These are phyloP conservation scores for Cybosia mesomella DNA, from an alignment of 2,888 invertebrate genomes.

Conservation along the genomic window DNA sequence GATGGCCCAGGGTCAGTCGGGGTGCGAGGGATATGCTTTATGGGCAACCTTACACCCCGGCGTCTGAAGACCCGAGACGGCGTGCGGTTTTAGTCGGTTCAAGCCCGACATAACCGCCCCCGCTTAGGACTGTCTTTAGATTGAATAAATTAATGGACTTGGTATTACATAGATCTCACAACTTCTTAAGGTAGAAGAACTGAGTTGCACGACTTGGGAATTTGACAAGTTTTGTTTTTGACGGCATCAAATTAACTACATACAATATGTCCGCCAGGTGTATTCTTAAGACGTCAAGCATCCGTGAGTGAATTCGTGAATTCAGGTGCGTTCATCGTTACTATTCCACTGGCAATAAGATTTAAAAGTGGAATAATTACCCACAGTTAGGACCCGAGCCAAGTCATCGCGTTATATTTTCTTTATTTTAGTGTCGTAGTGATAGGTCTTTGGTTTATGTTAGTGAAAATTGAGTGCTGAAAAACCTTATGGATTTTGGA, in stretches of 20 bases:
- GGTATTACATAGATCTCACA: no score
- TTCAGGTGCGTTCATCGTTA: conserved; percentile 52
- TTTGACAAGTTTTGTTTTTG: no score
- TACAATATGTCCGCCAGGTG: conserved; percentile 27
- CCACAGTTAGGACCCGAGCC: conserved; percentile 57
- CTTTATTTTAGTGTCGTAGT: conserved; percentile 31
- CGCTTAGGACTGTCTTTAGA: no score
- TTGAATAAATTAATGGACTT: no score
- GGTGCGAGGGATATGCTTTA: no score
- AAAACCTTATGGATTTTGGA: conserved; percentile 10
- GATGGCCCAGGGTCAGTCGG: no score
- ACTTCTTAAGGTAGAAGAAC: no score
- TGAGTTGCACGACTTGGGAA: no score
- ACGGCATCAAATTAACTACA: conserved; percentile 21
- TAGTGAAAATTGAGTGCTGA: conserved; percentile 19
- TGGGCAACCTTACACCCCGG: no score
- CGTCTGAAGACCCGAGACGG: no score
- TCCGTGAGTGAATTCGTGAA: conserved; percentile 4
- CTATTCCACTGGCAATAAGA: conserved; percentile 35
- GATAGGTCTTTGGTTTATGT: conserved; percentile 11
- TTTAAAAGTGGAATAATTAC: conserved; percentile 53
- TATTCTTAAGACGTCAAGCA: conserved; percentile 8
- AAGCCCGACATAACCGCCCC: no score
- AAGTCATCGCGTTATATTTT: conserved; percentile 56
- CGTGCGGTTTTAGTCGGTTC: no score